Evolutionary conservation across 1,140 invertebrate genomes (phyloP).

Genomic region (Eciton burchellii): DNA sequence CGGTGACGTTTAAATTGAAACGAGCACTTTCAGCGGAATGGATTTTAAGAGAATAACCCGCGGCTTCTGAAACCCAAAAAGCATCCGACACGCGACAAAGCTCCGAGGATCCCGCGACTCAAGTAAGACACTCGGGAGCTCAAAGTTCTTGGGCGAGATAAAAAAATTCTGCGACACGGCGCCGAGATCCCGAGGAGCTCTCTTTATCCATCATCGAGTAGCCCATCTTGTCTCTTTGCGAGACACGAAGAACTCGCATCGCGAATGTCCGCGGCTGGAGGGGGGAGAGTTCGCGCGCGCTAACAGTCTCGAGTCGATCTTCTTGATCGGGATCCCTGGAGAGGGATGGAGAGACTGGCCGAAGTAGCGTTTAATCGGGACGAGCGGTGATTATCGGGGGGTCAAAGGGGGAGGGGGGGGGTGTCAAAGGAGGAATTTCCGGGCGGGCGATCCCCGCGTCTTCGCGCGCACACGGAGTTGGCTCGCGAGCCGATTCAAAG

Average conservation of each 20-base stretch:
- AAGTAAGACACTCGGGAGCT: background rate
- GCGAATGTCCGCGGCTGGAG: no score
- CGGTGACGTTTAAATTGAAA: slow-evolving; percentile 54
- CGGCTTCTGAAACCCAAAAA: background rate
- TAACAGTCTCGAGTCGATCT: background rate
- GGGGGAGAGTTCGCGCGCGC: no score
- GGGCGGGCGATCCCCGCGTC: background rate
- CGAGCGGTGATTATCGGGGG: background rate
- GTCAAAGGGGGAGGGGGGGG: no score
- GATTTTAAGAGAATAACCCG: slow-evolving; percentile 28
- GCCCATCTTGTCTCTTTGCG: no score
- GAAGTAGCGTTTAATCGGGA: background rate
- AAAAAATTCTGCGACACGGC: background rate
- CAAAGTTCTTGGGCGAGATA: background rate
- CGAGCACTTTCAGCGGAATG: slow-evolving; percentile 22
- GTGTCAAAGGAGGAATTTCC: background rate
- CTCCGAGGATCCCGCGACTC: background rate
- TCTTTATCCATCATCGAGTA: background rate
- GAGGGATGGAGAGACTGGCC: background rate
- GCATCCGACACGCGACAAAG: background rate
- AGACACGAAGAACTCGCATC: no score
- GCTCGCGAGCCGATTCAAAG: slow-evolving; percentile 19
- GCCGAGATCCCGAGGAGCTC: background rate
- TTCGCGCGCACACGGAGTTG: background rate
- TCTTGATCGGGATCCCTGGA: background rate